phyloP scores from a whole-genome alignment of 35 echinoderm and acorn worm genomes.

The Ophiothrix spiculata region DNA sequence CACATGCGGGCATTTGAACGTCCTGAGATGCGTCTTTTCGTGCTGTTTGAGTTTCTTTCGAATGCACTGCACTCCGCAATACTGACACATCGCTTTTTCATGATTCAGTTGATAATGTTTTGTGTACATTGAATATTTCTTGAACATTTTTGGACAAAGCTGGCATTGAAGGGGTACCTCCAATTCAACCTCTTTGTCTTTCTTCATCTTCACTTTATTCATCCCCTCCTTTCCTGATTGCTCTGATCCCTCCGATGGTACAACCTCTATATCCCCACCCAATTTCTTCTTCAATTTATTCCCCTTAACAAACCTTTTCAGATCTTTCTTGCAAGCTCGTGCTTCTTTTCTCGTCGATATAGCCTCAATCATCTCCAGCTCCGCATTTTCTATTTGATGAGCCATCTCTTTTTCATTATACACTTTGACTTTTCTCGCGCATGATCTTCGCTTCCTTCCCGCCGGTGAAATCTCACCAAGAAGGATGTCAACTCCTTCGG shows the following conservation, averaged over 20 bases:
- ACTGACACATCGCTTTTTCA: slow-evolving; percentile 7
- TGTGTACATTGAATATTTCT: neutral
- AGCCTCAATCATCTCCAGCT: neutral
- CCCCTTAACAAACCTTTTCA: neutral
- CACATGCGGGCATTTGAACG: neutral
- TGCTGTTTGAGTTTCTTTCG: neutral
- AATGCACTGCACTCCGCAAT: neutral
- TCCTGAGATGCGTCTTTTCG: neutral
- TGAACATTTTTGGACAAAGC: neutral
- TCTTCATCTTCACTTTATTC: neutral
- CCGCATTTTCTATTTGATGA: neutral
- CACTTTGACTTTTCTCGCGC: neutral
- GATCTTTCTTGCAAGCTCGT: neutral
- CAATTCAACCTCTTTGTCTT: neutral
- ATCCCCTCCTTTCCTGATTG: neutral
- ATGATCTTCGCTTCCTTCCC: neutral
- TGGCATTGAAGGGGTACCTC: neutral
- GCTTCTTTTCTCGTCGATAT: neutral
- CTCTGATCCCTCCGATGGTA: neutral
- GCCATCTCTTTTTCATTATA: neutral
- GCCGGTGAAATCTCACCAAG: neutral
- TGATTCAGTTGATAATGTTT: neutral
- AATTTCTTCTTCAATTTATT: neutral
- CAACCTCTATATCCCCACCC: neutral
- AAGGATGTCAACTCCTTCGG: neutral